Base-by-base conservation (phyloP, 2,888 invertebrate genomes). In the Lymantria dispar region DNA sequence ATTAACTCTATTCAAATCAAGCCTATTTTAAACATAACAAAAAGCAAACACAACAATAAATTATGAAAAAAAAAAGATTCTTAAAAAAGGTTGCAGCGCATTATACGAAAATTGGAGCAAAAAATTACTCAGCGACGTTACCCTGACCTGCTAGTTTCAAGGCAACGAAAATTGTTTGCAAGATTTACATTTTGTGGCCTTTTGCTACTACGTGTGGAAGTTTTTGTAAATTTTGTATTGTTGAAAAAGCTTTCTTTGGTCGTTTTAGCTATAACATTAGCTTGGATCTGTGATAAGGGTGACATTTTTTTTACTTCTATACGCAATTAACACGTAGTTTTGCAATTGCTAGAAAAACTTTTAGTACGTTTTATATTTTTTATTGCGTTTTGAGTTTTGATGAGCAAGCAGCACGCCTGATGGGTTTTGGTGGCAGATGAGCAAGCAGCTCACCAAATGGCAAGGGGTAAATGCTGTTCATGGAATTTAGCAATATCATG, bases 81-180 rank as follows among this genome's bases (percentile, higher is more conserved):
- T 45, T 13, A 43, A 48, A 52, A 68, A 66, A 63, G 63, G 63
- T 58, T 64, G 56, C 65, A 66, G 59, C 65, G 64, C 48, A 59
- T 62, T 61, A 59, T 57, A 42, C 47, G 54, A 54, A 45, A 70
- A 70, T 41, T 61, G 47, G 62, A 63, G 64, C 58, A 56, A 68
- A 60, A 63, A 68, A 68, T 64, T 67, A 58, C 66, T 58, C 43
- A 46, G 57, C 60, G 33, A 66, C 56, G 52, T 67, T 60, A 64
- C 83, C 81, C 62, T 83, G 83, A 83, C 80, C 80, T 59, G 64
- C 52, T 58, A 70, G 56, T 70, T 71, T 78, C 78, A 81, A 83
- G 83, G 83, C 66, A 61, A 72, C 68, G 58, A 65, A 72, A 72
- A 74, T 70, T 68, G 69, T 67, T 60, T 47, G 64, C 58, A 65